These are phyloP conservation scores for Sialia sialis DNA, from an alignment of 2,113 vertebrate species.

Conservation along the genomic window DNA sequence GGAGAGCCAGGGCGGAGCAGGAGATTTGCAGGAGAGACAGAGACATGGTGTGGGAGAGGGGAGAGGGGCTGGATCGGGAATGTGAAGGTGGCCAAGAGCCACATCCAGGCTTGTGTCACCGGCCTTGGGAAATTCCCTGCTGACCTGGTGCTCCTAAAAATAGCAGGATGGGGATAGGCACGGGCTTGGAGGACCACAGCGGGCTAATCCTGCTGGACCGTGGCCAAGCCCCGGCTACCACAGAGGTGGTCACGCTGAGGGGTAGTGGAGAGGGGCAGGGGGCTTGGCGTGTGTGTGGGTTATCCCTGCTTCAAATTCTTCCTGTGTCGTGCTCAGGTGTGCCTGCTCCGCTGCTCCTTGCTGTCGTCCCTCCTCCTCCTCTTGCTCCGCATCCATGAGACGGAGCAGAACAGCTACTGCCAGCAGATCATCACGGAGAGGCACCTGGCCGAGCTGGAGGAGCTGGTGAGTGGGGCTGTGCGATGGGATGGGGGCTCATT, in stretches of 20 bases:
- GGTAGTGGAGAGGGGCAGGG: neutral
- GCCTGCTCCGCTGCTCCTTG: slow-evolving; percentile 48
- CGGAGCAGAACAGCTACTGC: slow-evolving; percentile 56
- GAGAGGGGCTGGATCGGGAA: neutral
- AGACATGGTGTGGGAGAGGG: neutral
- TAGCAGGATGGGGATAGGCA: neutral
- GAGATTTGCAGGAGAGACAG: neutral
- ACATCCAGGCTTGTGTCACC: neutral
- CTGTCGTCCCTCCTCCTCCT: slow-evolving; percentile 58
- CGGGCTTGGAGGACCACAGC: neutral
- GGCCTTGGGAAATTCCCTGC: slow-evolving; percentile 20
- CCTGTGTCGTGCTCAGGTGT: slow-evolving; percentile 51
- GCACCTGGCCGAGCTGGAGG: slow-evolving; percentile 63
- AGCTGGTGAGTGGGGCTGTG: slow-evolving; percentile 68
- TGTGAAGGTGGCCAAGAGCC: neutral
- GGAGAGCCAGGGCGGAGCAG: neutral
- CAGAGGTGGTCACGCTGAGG: neutral
- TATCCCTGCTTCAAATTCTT: neutral
- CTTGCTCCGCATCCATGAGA: slow-evolving; percentile 36
- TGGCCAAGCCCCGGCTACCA: neutral
- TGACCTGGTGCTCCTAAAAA: slow-evolving; percentile 11
- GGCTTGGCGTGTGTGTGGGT: neutral
- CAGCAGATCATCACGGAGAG: slow-evolving; percentile 52
- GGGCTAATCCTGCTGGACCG: neutral
- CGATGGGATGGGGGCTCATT: fast-evolving